Base-by-base conservation (phyloP, 2,888 invertebrate genomes). In the Anorthoa munda region DNA sequence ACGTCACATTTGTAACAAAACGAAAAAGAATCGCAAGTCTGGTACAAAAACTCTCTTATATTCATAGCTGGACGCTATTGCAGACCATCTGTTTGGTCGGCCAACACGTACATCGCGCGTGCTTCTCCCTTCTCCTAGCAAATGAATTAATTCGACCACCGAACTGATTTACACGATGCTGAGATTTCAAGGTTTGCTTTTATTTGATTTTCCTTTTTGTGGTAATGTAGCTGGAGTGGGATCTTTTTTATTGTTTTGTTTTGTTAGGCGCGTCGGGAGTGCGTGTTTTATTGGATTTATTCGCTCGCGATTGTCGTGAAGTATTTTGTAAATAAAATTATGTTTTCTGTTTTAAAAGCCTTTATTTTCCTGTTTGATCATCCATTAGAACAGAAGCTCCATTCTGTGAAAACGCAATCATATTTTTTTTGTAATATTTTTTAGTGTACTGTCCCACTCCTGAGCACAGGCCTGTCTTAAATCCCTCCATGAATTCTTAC, bases 161-260 rank as follows among this genome's bases (percentile, higher is more conserved):
- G 23, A 84, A 81, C 82, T 77, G 87, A 86, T 85, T 85, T 85
- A 85, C 78, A 79, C 81, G 75, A 73, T 48, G 53, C 75, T 72
- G 72, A 77, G 74, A 78, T 82, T 77, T 63, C 73, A 77, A 75
- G 84, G 81, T 84, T 79, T 48, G 67, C 55, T 72, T 82, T 83
- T 83, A 86, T 86, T 79, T 79, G 71, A 77, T 86, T 87, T 82
- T 72, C 76, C 64, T 83, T 82, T 86, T 85, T 82, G 75, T 61
- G 64, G 73, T 66, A 75, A 71, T 74, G 68, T 63, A 53, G 58
- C 68, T 66, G 12, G 55, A 70, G 70, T 75, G 53, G 70, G 61
- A n/a, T 55, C 39, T 39, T 78, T 74, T 85, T 77, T 79, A 83
- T 85, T 75, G 78, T 70, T 79, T 68, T 73, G 70, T 59, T 39